Evolutionary conservation across 2,888 invertebrate genomes (phyloP).

Genomic region (Bellardia bayeri): DNA sequence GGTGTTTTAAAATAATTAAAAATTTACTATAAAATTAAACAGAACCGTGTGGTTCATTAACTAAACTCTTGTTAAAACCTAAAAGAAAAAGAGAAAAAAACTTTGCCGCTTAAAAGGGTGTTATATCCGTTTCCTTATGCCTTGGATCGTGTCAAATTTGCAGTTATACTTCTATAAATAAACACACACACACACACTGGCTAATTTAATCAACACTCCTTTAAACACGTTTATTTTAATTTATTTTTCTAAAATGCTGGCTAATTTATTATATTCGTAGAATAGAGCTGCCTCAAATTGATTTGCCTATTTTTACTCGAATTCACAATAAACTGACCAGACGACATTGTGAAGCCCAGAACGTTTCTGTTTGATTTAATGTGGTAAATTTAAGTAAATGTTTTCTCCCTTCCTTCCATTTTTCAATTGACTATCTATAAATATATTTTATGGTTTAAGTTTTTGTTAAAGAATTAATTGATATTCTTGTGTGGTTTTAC

Average conservation of each 20-base stretch:
- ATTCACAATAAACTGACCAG: background rate
- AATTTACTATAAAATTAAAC: constrained; percentile 27
- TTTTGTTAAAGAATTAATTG: constrained; percentile 30
- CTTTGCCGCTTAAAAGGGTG: constrained; percentile 35
- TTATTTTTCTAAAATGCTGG: constrained; percentile 20
- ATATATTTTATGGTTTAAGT: constrained; percentile 39
- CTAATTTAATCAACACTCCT: constrained; percentile 57
- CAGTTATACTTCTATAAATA: background rate
- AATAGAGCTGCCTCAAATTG: background rate
- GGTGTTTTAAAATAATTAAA: constrained; percentile 54
- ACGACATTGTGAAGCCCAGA: background rate
- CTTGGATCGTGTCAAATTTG: constrained; percentile 32
- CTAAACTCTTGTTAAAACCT: background rate
- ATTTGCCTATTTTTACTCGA: background rate
- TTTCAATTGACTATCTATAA: constrained; percentile 12
- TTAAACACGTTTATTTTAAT: constrained; percentile 55
- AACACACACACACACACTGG: background rate
- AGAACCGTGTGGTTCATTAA: constrained; percentile 27
- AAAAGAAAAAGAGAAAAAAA: background rate
- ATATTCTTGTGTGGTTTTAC: constrained; percentile 26
- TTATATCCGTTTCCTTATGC: constrained; percentile 60
- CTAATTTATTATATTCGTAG: constrained; percentile 22
- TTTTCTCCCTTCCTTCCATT: constrained; percentile 7
- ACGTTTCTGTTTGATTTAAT: constrained; percentile 8
- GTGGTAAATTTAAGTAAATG: constrained; percentile 12